A percentile compares a stretch with the other conserved stretches of the same genome.
These are phyloP conservation scores for Paramuricea clavata DNA, from an alignment of 92 coral and sea anemone species.

Conservation along the genomic window DNA sequence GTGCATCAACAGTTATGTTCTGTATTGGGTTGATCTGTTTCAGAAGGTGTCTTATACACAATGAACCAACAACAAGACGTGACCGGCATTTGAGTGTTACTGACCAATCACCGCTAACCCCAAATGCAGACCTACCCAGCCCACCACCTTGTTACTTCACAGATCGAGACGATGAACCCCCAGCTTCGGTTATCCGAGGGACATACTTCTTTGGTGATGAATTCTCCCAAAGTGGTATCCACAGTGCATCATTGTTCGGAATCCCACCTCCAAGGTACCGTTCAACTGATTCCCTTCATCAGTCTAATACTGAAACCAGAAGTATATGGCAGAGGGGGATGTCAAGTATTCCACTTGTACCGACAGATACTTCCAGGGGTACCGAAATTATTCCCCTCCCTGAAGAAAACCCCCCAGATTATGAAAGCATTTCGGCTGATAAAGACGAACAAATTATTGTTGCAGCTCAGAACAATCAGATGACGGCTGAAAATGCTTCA, in stretches of 20 bases:
- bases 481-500: neutral
- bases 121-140: slow-evolving; percentile 40
- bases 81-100: slow-evolving; percentile 11
- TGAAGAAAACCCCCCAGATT: neutral
- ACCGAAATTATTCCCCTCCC: neutral
- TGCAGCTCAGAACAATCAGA: neutral
- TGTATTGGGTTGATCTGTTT: slow-evolving; percentile 35
- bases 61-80: neutral
- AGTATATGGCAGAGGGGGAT: slow-evolving; percentile 14
- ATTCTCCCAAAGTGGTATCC: slow-evolving; percentile 50
- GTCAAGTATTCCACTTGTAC: slow-evolving; percentile 18
- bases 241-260: slow-evolving; percentile 27
- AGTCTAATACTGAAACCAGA: neutral
- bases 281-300: slow-evolving; percentile 42
- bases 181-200: slow-evolving; percentile 31
- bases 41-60: slow-evolving; percentile 18
- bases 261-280: slow-evolving; percentile 45
- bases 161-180: neutral
- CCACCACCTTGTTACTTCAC: slow-evolving; percentile 45
- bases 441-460: neutral
- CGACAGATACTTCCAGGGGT: neutral
- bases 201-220: slow-evolving; percentile 48
- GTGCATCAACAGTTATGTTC: slow-evolving; percentile 40
- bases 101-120: slow-evolving; percentile 33
- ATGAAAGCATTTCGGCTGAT: neutral